phyloP scores from a whole-genome alignment of 2,113 vertebrate species.

The Cervus canadensis region DNA sequence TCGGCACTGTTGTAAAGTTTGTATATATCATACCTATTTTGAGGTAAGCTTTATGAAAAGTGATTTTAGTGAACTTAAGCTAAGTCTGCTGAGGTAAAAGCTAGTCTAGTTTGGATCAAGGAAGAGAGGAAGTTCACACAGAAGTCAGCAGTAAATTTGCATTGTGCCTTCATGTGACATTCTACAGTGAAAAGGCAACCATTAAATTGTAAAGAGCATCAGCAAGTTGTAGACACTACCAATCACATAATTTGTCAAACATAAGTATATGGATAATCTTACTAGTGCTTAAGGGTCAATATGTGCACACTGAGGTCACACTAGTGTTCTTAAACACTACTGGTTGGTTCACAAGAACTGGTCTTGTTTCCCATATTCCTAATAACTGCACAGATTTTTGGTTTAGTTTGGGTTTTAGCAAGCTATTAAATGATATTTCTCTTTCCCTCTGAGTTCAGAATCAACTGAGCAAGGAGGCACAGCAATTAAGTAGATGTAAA shows the following conservation, averaged over 20 bases:
- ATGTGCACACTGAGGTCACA: neutral
- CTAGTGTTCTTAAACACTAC: neutral
- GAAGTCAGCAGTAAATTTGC: neutral
- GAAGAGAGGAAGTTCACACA: neutral
- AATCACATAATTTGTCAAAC: neutral
- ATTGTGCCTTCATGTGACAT: neutral
- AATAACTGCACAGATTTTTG: neutral
- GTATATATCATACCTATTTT: neutral
- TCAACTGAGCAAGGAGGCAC: neutral
- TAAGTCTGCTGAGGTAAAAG: neutral
- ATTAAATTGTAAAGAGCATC: neutral
- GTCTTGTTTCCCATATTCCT: neutral
- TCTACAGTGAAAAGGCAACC: neutral
- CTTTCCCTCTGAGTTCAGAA: neutral
- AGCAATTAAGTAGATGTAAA: neutral
- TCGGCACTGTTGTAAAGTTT: neutral
- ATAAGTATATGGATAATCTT: neutral
- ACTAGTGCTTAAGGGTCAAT: neutral
- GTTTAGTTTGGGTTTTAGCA: neutral
- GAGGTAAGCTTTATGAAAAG: neutral
- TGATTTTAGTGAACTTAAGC: neutral
- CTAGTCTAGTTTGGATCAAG: neutral
- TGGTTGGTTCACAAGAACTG: neutral
- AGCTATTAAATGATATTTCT: neutral
- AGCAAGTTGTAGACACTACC: neutral